Base-by-base conservation (phyloP, 2,888 invertebrate species). In the Tribolium freemani region DNA sequence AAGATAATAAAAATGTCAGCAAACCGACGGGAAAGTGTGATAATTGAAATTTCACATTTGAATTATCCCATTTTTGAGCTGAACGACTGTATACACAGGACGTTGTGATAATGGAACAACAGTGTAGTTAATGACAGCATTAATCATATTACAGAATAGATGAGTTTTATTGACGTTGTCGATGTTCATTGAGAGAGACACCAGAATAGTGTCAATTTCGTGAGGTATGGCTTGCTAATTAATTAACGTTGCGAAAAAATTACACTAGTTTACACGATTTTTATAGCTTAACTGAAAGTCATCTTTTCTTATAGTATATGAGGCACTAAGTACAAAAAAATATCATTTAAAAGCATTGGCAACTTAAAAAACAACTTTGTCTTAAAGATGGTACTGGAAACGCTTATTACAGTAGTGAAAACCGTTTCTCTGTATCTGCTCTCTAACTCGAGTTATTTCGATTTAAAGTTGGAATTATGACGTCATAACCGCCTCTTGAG, bases 91-190 rank as follows among this genome's bases (percentile, higher is more conserved):
- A 50, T 50, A 16, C 50, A 38, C 38, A n/a, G 9, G 3, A 0
- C 38, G 38, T 38, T 38, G 38, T 38, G 38, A 38, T 38, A 38
- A 38, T 21, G 50, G 16, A 5, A 16, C 16, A 50, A 16, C 16
- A 26, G 20, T 20, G 26, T 53, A 53, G 26, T 5, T 53, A 53
- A 53, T 53, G 53, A 53, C 53, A n/a, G 26, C 26, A 26, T 53
- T 53, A 53, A 53, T 53, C 53, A 53, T 26, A 21, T 21, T 10
- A 21, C 26, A 6, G 16, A 53, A 53, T 53, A 53, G 53, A 53
- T 26, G 53, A 10, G 53, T 53, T 53, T 53, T 26, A 53, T 53
- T 53, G 53, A 26, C 53, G 10, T 26, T 21, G 26, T 26, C 53
- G 53, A 53, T 26, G 26, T 20, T 26, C 26, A 21, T 16, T 11